phyloP scores from a whole-genome alignment of 2,888 invertebrate genomes.

The Falcaria lacertinaria region DNA sequence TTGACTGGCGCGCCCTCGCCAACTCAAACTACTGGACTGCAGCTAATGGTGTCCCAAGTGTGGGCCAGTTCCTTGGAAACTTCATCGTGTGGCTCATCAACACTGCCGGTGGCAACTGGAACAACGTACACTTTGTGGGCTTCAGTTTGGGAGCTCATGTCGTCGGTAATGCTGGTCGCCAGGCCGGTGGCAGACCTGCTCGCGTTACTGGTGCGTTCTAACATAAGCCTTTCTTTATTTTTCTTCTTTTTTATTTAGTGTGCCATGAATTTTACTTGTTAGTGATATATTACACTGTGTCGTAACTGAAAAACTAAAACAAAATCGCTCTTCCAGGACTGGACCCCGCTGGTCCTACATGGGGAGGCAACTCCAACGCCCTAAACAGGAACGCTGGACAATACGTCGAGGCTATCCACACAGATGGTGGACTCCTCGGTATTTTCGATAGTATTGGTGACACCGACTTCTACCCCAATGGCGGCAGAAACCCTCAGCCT shows the following conservation, averaged over 20 bases:
- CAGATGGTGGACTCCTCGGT: constrained; percentile 53
- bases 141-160: constrained; percentile 66
- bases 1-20: constrained; percentile 50
- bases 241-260: no score
- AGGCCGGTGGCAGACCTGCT: constrained; percentile 30
- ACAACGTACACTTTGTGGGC: constrained; percentile 57
- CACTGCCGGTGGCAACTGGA: constrained; percentile 51
- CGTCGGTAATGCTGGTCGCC: constrained; percentile 54
- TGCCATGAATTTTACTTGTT: no score
- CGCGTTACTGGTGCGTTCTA: constrained; percentile 55
- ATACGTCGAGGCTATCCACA: constrained; percentile 63
- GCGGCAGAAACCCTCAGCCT: constrained; percentile 55
- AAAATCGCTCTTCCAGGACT: constrained; percentile 43
- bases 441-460: constrained; percentile 46
- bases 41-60: constrained; percentile 36
- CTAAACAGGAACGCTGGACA: constrained; percentile 38
- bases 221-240: neutral
- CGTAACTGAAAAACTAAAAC: no score
- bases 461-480: constrained; percentile 65
- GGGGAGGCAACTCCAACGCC: constrained; percentile 43
- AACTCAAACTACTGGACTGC: constrained; percentile 33
- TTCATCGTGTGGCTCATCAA: constrained; percentile 52
- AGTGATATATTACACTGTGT: no score
- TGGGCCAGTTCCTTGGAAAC: constrained; percentile 49
- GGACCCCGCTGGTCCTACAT: constrained; percentile 59